phyloP scores from a whole-genome alignment of 2,888 invertebrate species.

The Erebia palarica region DNA sequence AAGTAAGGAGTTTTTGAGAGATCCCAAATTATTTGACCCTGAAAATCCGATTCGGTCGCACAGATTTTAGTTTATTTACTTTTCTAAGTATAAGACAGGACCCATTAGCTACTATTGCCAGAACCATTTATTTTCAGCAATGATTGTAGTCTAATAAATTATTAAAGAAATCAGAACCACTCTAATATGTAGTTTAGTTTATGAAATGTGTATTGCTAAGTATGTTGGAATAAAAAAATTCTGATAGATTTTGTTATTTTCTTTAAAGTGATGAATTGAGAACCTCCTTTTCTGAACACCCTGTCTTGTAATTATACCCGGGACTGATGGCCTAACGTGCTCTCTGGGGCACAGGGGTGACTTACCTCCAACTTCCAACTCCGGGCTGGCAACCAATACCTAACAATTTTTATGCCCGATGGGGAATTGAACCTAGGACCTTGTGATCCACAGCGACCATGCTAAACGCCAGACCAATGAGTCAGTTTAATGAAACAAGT shows the following conservation, averaged over 20 bases:
- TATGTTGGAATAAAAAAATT: neutral
- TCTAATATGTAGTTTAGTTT: constrained; percentile 21
- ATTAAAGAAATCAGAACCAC: neutral
- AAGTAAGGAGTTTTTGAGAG: constrained; percentile 89
- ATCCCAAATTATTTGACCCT: constrained; percentile 95
- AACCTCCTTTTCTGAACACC: neutral
- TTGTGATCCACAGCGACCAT: too few relatives aligned
- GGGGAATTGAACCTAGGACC: too few relatives aligned
- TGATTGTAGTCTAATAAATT: neutral
- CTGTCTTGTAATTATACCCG: too few relatives aligned
- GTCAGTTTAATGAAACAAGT: neutral
- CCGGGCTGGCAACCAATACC: too few relatives aligned
- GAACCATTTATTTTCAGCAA: neutral
- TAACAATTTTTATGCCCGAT: too few relatives aligned
- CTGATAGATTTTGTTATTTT: neutral
- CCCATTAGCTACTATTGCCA: too few relatives aligned
- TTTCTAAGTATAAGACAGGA: too few relatives aligned
- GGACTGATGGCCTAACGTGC: too few relatives aligned
- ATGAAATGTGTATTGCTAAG: neutral
- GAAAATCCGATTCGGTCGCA: constrained; percentile 91
- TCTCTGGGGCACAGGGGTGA: too few relatives aligned
- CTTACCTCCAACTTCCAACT: too few relatives aligned
- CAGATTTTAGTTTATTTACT: constrained; percentile 81
- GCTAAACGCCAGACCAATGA: too few relatives aligned
- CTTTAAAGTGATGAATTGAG: neutral